phyloP scores from a whole-genome alignment of 2,113 vertebrate genomes.

The Sinocyclocheilus maitianheensis region DNA sequence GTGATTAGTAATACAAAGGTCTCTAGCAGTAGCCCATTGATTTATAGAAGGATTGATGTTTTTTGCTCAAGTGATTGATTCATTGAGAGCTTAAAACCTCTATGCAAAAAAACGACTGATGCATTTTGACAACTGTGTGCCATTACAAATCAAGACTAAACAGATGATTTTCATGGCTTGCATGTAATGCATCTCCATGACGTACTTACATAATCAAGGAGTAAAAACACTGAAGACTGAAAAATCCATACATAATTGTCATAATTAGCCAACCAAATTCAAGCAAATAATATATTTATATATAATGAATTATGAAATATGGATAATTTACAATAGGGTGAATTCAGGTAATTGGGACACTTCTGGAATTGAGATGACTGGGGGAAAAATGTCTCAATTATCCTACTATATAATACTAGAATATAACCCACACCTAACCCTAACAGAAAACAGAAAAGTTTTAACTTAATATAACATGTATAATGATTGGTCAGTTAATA shows the following conservation, averaged over 20 bases:
- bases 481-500: too few relatives aligned
- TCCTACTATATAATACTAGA: too few relatives aligned
- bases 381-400: too few relatives aligned
- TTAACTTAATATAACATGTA: too few relatives aligned
- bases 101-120: conserved; percentile 6
- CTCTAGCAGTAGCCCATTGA: conserved; percentile 1
- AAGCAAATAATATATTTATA: not conserved
- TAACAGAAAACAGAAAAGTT: too few relatives aligned
- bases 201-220: too few relatives aligned
- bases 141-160: conserved; percentile 26
- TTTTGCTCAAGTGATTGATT: conserved; percentile 22
- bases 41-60: conserved; percentile 47
- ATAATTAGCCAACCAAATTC: not conserved
- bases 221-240: too few relatives aligned
- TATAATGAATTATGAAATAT: not conserved
- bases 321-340: too few relatives aligned
- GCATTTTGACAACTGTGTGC: not conserved
- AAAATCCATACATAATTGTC: not conserved
- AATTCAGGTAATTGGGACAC: too few relatives aligned
- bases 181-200: too few relatives aligned
- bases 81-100: not conserved
- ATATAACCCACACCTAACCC: too few relatives aligned
- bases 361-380: too few relatives aligned
- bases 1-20: not conserved
- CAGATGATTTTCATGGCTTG: not conserved